These are phyloP conservation scores for Platycheirus albimanus DNA, from an alignment of 2,888 invertebrate genomes.

Conservation along the genomic window DNA sequence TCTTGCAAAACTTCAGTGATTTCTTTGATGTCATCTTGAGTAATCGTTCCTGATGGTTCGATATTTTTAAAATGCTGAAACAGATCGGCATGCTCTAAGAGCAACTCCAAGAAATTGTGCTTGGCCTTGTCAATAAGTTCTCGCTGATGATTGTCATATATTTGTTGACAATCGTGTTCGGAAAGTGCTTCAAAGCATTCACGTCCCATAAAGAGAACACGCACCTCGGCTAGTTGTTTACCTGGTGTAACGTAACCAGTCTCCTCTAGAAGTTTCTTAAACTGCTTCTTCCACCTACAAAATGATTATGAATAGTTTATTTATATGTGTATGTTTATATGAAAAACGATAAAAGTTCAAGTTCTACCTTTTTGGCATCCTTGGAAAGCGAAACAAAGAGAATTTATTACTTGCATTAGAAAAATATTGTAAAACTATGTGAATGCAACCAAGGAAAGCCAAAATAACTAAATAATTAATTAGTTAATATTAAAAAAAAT, in stretches of 20 bases:
- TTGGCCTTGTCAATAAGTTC: slow-evolving; percentile 95
- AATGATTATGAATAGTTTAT: background rate
- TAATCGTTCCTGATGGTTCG: slow-evolving; percentile 94
- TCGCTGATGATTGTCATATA: slow-evolving; percentile 96
- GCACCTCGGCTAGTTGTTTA: slow-evolving; percentile 94
- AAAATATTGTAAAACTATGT: slow-evolving; percentile 43
- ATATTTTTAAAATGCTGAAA: slow-evolving; percentile 97
- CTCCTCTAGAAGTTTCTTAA: slow-evolving; percentile 95
- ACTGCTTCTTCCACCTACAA: slow-evolving; percentile 94
- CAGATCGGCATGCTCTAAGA: slow-evolving; percentile 95
- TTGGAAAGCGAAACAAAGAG: slow-evolving; percentile 68
- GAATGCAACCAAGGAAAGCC: slow-evolving; percentile 72
- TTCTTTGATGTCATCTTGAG: slow-evolving; percentile 96
- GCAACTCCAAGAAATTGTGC: slow-evolving; percentile 94
- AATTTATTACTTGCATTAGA: slow-evolving; percentile 54
- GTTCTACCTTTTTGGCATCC: slow-evolving; percentile 85
- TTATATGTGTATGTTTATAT: slow-evolving; percentile 14
- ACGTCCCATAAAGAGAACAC: slow-evolving; percentile 95
- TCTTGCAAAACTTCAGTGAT: slow-evolving; percentile 95
- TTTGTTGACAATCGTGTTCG: slow-evolving; percentile 94
- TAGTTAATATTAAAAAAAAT: background rate
- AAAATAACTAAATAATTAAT: slow-evolving; percentile 50
- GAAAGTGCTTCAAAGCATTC: slow-evolving; percentile 96
- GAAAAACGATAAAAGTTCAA: slow-evolving; percentile 19
- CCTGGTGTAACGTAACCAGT: slow-evolving; percentile 98